Conservation (phyloP, 1,140 invertebrate species). For the Mya arenaria region DNA sequence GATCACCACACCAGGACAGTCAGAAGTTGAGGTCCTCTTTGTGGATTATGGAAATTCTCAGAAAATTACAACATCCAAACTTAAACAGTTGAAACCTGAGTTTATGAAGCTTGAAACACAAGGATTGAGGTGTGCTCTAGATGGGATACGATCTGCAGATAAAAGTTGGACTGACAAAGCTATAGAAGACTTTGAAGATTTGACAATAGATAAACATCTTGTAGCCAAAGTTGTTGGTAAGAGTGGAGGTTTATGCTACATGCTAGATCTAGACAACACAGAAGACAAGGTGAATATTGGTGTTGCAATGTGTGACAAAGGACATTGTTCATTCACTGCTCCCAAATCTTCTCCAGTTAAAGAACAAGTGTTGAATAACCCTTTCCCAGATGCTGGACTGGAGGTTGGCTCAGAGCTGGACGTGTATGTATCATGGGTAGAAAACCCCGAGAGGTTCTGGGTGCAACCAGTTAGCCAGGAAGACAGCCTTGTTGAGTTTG, state of each 20-base stretch:
- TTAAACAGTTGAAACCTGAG: conserved; percentile 66
- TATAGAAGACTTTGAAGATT: conserved; percentile 64
- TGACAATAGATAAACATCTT: conserved; percentile 66
- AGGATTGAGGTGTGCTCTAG: conserved; percentile 69
- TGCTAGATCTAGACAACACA: conserved; percentile 58
- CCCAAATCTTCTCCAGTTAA: not conserved
- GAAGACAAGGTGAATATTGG: conserved; percentile 62
- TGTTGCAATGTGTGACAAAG: conserved; percentile 57
- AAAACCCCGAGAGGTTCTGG: conserved; percentile 82
- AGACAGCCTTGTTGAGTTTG: conserved; percentile 78
- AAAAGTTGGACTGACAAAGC: conserved; percentile 62
- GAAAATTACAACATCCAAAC: conserved; percentile 48
- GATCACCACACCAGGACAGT: conserved; percentile 86
- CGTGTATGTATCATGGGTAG: conserved; percentile 74
- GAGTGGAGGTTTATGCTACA: conserved; percentile 18
- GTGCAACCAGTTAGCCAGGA: conserved; percentile 80
- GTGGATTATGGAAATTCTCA: conserved; percentile 82
- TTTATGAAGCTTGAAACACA: conserved; percentile 81
- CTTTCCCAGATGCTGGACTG: conserved; percentile 42
- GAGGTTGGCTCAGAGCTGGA: conserved; percentile 27
- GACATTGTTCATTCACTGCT: conserved; percentile 36
- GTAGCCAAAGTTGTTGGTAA: conserved; percentile 51
- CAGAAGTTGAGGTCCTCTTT: conserved; percentile 88
- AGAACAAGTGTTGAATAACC: conserved; percentile 38
- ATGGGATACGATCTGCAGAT: conserved; percentile 39